Conservation (phyloP, 2,113 vertebrate genomes). For the Emydura subglobosa region DNA sequence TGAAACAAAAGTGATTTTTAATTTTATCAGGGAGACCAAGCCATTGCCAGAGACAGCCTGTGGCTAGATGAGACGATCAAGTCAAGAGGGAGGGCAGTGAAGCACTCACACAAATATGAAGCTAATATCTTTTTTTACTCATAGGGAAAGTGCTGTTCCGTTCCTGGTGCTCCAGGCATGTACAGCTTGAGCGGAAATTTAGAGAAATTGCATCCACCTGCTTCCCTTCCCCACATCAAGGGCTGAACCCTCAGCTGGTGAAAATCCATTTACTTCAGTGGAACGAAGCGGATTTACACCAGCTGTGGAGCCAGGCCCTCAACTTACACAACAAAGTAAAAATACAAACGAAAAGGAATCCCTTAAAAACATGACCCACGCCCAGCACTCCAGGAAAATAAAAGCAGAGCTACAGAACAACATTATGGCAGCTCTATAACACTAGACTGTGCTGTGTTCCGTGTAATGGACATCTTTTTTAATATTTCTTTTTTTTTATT, state of each 20-base stretch:
- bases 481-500: neutral
- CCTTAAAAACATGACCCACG: slow-evolving; percentile 1
- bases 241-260: slow-evolving; percentile 44
- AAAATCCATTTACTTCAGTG: slow-evolving; percentile 64
- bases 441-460: neutral
- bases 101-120: slow-evolving; percentile 72
- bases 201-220: slow-evolving; percentile 74
- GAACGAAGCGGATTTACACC: slow-evolving; percentile 56
- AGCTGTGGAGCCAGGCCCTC: slow-evolving; percentile 57
- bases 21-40: slow-evolving; percentile 77
- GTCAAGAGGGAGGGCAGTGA: slow-evolving; percentile 54
- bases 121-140: slow-evolving; percentile 77
- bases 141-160: slow-evolving; percentile 72
- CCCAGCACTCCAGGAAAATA: neutral
- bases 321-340: slow-evolving; percentile 58
- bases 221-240: slow-evolving; percentile 54
- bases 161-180: slow-evolving; percentile 72
- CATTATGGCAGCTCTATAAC: neutral
- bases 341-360: slow-evolving; percentile 74
- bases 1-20: slow-evolving; percentile 78
- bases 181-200: slow-evolving; percentile 64
- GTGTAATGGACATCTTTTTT: accelerated
- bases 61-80: slow-evolving; percentile 70
- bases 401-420: neutral
- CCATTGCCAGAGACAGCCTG: slow-evolving; percentile 70